These are phyloP conservation scores for Eonycteris spelaea DNA, from an alignment of 2,113 vertebrate genomes.

Conservation along the genomic window DNA sequence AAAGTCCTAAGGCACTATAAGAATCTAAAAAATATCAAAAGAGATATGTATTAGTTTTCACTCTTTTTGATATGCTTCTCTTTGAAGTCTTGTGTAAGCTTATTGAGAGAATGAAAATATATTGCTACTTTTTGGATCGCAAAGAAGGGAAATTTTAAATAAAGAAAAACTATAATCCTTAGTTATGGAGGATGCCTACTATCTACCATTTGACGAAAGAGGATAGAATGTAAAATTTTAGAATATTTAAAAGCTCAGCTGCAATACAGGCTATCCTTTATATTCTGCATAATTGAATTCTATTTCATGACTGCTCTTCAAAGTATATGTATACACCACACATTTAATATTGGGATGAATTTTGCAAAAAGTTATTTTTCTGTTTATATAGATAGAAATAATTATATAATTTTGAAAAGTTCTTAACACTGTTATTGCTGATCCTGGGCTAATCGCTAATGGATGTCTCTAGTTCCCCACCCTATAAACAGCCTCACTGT, in stretches of 20 bases:
- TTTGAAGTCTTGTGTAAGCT: conserved; percentile 38
- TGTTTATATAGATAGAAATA: background rate
- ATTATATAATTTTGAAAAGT: background rate
- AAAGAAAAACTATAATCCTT: conserved; percentile 27
- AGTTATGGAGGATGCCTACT: background rate
- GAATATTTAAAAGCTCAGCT: background rate
- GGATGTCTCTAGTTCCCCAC: accelerated
- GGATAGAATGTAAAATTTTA: background rate
- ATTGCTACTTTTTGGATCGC: background rate
- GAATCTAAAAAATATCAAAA: conserved; percentile 40
- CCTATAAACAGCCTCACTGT: accelerated
- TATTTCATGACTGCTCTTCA: background rate
- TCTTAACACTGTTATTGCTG: background rate
- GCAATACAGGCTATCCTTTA: background rate
- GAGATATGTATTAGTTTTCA: conserved; percentile 37
- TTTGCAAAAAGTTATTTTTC: background rate
- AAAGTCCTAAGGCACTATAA: conserved; percentile 22
- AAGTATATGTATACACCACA: background rate
- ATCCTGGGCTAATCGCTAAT: background rate
- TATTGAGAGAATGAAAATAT: conserved; percentile 31
- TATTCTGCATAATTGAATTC: background rate
- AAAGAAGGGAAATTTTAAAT: conserved; percentile 26
- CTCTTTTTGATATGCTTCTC: conserved; percentile 6
- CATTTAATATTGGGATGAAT: background rate
- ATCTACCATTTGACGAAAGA: background rate